phyloP scores from a whole-genome alignment of 2,113 vertebrate species.

The Uropsilus gracilis region DNA sequence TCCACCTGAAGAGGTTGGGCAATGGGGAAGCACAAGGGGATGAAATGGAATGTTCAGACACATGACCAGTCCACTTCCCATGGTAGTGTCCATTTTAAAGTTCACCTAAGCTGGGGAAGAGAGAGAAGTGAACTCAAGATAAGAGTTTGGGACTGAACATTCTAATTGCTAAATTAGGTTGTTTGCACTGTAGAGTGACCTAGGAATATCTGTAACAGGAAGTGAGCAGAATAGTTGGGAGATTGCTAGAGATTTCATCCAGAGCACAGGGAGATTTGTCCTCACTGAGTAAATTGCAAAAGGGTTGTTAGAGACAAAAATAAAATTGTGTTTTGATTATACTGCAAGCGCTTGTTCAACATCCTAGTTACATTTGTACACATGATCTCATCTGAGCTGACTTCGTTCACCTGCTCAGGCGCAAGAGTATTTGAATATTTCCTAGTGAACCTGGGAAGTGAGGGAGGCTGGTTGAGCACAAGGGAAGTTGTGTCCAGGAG shows the following conservation, averaged over 20 bases:
- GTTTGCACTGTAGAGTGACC: slow-evolving; percentile 18
- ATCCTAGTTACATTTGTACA: background rate
- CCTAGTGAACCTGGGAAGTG: background rate
- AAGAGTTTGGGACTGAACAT: background rate
- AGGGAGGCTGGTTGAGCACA: background rate
- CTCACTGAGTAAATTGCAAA: background rate
- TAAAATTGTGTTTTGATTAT: slow-evolving; percentile 1
- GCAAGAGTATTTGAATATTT: background rate
- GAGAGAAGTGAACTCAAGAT: background rate
- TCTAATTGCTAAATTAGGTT: slow-evolving; percentile 33
- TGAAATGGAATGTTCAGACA: background rate
- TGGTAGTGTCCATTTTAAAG: background rate
- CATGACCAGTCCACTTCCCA: background rate
- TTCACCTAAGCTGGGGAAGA: background rate
- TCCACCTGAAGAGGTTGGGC: background rate
- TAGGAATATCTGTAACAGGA: background rate
- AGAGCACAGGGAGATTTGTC: background rate
- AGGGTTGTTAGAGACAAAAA: background rate
- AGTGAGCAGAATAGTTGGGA: background rate
- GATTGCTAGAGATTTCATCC: background rate
- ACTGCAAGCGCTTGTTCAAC: background rate
- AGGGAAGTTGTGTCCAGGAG: background rate
- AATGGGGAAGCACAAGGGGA: background rate
- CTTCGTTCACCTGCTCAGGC: background rate
- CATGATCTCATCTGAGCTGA: background rate